phyloP scores from a whole-genome alignment of 2,797 vertebrate species.

The Aselliscus stoliczkanus region DNA sequence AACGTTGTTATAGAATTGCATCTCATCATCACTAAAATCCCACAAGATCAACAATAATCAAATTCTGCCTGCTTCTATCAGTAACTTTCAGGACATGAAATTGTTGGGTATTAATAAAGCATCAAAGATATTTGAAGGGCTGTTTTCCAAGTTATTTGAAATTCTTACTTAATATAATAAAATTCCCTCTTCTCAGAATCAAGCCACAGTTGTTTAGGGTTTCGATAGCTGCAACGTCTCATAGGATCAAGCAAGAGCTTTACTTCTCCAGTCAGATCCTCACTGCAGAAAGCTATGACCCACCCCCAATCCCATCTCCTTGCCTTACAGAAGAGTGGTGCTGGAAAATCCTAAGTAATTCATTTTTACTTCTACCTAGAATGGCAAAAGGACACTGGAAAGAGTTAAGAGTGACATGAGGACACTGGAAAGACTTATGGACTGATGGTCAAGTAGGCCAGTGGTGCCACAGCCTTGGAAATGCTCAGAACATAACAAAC shows the following conservation, averaged over 20 bases:
- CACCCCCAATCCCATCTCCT: too few species aligned
- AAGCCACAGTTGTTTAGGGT: neutral
- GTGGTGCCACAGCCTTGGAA: neutral
- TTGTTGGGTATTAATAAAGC: conserved; percentile 10
- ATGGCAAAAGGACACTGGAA: neutral
- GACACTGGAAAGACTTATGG: neutral
- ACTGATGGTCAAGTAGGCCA: neutral
- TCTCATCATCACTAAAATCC: conserved; percentile 15
- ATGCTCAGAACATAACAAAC: neutral
- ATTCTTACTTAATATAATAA: conserved; percentile 18
- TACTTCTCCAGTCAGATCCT: neutral
- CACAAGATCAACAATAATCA: conserved; percentile 26
- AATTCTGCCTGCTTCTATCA: conserved; percentile 19
- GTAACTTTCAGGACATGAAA: conserved; percentile 30
- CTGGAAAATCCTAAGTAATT: neutral
- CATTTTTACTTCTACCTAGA: conserved; percentile 16
- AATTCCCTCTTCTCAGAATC: conserved; percentile 9
- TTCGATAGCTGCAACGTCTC: neutral
- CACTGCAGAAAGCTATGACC: neutral
- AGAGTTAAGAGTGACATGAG: neutral
- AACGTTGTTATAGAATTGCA: conserved; percentile 4
- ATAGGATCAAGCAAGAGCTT: neutral
- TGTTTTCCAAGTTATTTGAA: conserved; percentile 34
- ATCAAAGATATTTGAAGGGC: neutral
- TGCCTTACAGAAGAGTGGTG: neutral